Evolutionary conservation across 2,797 vertebrate species (phyloP), one percentile per base, ranked within the genome.

Genomic region (Sebastes minor): DNA sequence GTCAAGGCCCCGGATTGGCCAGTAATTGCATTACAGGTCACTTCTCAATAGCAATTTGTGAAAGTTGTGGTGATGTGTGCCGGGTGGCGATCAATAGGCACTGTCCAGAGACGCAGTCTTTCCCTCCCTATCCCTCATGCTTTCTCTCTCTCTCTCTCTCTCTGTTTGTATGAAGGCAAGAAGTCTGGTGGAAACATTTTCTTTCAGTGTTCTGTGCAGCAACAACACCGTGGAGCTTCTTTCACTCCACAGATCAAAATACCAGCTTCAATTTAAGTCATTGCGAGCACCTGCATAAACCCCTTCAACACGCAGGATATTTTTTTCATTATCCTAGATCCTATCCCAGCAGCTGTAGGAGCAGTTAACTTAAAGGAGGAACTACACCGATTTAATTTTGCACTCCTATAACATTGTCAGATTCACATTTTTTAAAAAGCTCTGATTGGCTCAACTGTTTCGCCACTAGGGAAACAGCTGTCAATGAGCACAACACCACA

Each of bases 1-100:
- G 96, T 96, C 96, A 95, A 97, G 92, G 91, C 92, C 91, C 90
- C 94, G 96, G 97, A 97, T 98, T 97, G 97, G 96, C 94, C 96
- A 95, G 97, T 99, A 98, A 99, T 98, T 98, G 97, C 96, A 98
- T 99, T 98, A 98, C 97, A 98, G 97, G 97, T 98, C 97, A 98
- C 97, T 98, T 98, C 97, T 99, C 97, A 99, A 98, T 99, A 97
- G 97, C 97, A 98, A 98, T 99, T 98, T 98, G 96, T 97, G 96
- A 97, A 97, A 98, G 96, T 97, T 97, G 97, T 96, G 97, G 97
- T 97, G 97, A 98, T 98, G 97, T 97, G 97, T 97, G 97, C 96
- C 94, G 95, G 96, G 95, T 96, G 96, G 94, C 96, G 96, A 98
- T 99, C 98, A 96, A 99, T 99, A 97, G 96, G 81, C 94, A 94